Conservation (phyloP, 2,888 invertebrate species). For the Pachycephus smyrnensis region DNA sequence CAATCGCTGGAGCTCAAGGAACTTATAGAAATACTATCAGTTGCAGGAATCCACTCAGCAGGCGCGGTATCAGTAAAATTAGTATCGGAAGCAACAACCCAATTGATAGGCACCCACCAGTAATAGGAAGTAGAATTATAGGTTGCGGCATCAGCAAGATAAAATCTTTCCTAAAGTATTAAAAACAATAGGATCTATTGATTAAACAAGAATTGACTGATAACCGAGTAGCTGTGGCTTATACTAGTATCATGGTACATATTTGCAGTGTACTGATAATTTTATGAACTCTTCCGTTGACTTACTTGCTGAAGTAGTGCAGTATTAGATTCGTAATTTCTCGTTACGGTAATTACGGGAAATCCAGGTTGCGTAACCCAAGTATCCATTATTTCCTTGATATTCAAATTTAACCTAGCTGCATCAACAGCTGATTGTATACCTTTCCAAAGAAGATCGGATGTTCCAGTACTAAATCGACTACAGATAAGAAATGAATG, state of each 20-base stretch:
- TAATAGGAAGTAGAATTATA: constrained; percentile 11
- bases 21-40: background rate
- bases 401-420: constrained; percentile 61
- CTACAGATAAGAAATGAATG: constrained; percentile 23
- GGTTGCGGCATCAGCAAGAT: constrained; percentile 1
- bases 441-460: constrained; percentile 44
- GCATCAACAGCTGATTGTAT: constrained; percentile 55
- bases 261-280: background rate
- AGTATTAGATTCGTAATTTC: background rate
- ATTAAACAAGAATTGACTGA: background rate
- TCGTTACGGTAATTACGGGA: constrained; percentile 77
- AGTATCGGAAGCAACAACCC: constrained; percentile 13
- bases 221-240: background rate
- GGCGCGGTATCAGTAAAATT: constrained; percentile 8
- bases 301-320: background rate
- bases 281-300: background rate
- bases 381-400: constrained; percentile 81
- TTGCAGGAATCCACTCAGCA: background rate
- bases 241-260: background rate
- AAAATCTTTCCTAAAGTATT: constrained; percentile 14
- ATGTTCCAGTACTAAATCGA: constrained; percentile 37
- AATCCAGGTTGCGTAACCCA: constrained; percentile 93
- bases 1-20: background rate
- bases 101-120: constrained; percentile 22
- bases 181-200: background rate